A percentile compares a stretch with the other conserved stretches of the same genome.
Conservation (phyloP, 2,113 vertebrate genomes). For the Ascaphus truei region DNA sequence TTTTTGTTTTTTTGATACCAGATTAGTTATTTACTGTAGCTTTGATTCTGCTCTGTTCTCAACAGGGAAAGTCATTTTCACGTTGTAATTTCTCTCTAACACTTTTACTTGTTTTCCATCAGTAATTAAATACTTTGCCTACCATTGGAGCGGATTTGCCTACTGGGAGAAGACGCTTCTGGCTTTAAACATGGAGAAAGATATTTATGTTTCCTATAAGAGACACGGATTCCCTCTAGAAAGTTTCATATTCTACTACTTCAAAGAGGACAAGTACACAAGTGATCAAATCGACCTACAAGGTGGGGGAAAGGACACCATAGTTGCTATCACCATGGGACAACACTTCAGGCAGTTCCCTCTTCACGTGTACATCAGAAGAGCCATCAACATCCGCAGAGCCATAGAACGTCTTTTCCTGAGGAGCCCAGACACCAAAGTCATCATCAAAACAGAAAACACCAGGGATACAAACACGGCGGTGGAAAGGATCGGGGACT, state of each 20-base stretch:
- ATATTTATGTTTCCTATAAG: conserved; percentile 35
- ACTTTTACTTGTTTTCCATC: background rate
- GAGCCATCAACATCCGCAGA: background rate
- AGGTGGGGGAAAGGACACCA: conserved; percentile 14
- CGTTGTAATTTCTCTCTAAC: no score
- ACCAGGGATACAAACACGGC: background rate
- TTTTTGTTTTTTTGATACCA: no score
- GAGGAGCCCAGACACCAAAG: conserved; percentile 24
- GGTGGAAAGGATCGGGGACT: background rate
- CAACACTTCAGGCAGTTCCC: conserved; percentile 42
- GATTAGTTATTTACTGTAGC: no score
- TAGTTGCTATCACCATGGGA: background rate
- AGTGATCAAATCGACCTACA: background rate
- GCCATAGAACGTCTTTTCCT: conserved; percentile 28
- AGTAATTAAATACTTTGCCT: background rate
- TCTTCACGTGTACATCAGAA: background rate
- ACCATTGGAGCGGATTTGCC: background rate
- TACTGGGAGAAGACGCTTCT: background rate
- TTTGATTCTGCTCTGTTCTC: no score
- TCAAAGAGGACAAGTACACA: conserved; percentile 36
- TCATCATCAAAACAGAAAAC: conserved; percentile 43
- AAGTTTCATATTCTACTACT: background rate
- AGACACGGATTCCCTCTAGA: conserved; percentile 29
- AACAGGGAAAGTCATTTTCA: no score
- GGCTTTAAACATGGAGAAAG: conserved; percentile 21